A percentile compares a stretch with the other conserved stretches of the same genome.
phyloP scores from a whole-genome alignment of 2,113 vertebrate species.

The Ovis canadensis region DNA sequence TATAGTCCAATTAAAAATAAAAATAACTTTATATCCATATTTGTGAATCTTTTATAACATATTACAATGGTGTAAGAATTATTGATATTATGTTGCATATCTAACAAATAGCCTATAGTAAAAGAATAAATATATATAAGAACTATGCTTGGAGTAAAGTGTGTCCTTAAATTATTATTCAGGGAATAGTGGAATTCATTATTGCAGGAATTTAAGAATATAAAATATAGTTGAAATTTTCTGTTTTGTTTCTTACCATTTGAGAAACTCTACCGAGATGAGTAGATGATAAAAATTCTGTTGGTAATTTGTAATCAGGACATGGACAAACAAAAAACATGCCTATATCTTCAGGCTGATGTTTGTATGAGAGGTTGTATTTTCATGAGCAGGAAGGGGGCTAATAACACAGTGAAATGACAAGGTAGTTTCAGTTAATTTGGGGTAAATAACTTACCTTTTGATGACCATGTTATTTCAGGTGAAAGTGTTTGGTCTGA shows the following conservation, averaged over 20 bases:
- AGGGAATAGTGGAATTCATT: not conserved
- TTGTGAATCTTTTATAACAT: slow-evolving; percentile 17
- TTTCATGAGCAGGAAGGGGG: not conserved
- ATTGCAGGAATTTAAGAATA: not conserved
- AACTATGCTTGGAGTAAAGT: not conserved
- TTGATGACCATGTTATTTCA: not conserved
- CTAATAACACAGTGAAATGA: not conserved
- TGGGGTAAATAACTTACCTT: not conserved
- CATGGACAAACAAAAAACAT: not conserved
- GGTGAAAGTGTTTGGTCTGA: not conserved
- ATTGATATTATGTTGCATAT: not conserved
- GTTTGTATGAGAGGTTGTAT: not conserved
- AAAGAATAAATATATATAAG: not conserved
- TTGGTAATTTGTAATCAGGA: not conserved
- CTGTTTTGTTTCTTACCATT: not conserved
- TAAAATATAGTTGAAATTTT: not conserved
- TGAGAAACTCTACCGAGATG: not conserved
- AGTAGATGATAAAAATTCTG: not conserved
- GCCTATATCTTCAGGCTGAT: not conserved
- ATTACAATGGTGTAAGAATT: not conserved
- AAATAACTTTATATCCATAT: not conserved
- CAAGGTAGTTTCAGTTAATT: not conserved
- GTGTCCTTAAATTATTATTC: not conserved
- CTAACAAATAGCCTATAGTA: not conserved
- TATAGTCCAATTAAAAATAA: not conserved